A percentile compares a stretch with the other conserved stretches of the same genome.
These are phyloP conservation scores for Muntiacus reevesi DNA, from an alignment of 2,113 vertebrate species.

Conservation along the genomic window DNA sequence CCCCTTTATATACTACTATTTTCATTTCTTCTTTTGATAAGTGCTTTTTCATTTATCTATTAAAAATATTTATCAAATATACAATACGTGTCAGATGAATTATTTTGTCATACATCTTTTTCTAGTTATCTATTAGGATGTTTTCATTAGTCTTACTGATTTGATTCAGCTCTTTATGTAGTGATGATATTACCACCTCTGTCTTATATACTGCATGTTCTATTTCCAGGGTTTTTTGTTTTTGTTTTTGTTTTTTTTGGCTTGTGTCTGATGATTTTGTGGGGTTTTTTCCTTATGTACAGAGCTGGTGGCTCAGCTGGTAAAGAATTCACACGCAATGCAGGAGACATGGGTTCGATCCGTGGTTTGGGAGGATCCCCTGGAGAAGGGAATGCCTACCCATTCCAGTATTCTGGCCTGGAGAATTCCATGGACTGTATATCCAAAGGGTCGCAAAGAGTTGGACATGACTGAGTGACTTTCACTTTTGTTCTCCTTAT, in stretches of 20 bases:
- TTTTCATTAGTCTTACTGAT: not conserved
- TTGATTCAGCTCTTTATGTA: not conserved
- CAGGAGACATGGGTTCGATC: not conserved
- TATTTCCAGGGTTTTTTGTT: not conserved
- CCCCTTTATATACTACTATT: not conserved
- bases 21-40: not conserved
- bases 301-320: not conserved
- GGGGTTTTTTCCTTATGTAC: not conserved
- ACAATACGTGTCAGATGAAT: not conserved
- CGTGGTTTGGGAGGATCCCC: not conserved
- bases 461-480: rapidly evolving
- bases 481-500: not conserved
- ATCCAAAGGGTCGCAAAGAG: not conserved
- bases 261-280: not conserved
- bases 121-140: not conserved
- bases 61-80: not conserved
- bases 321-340: not conserved
- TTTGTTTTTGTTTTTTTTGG: not conserved
- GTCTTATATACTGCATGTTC: not conserved
- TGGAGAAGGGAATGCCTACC: not conserved
- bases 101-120: not conserved
- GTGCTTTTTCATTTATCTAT: not conserved
- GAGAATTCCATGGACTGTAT: not conserved
- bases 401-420: not conserved
- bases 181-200: not conserved